Percentiles rank a stretch among this genome's conserved stretches.
These are phyloP conservation scores for Lucilia cuprina DNA, from an alignment of 1,140 invertebrate species.

Conservation along the genomic window DNA sequence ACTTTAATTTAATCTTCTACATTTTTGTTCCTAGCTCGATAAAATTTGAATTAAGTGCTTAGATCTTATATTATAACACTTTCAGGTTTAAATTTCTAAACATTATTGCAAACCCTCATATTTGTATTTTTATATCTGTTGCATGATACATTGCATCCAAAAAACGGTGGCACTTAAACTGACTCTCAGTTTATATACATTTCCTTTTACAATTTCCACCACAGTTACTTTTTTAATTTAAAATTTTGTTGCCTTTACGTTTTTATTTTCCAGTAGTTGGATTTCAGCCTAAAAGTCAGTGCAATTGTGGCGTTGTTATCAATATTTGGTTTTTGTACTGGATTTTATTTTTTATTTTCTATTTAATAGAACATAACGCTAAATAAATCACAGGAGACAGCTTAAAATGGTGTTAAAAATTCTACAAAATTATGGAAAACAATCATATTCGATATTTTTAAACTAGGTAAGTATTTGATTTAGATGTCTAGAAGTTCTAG, in stretches of 20 bases:
- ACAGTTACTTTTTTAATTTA: neutral
- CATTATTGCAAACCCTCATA: no score
- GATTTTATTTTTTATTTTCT: neutral
- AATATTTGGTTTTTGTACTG: neutral
- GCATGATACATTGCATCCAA: no score
- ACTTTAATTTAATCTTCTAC: no score
- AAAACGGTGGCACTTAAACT: neutral
- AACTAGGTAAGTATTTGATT: no score
- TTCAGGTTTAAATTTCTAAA: no score
- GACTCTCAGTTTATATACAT: neutral
- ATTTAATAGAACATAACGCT: neutral
- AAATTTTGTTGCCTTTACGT: neutral
- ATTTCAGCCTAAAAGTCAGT: neutral
- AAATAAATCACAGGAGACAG: neutral
- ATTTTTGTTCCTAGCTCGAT: no score
- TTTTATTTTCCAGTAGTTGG: neutral
- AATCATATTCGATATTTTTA: no score
- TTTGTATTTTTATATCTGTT: no score
- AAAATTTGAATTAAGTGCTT: no score
- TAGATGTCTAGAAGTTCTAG: no score
- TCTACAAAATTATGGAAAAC: no score
- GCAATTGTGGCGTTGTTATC: neutral
- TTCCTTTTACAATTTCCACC: neutral
- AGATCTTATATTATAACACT: no score
- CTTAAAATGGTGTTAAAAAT: neutral